Percentiles rank a stretch among this genome's conserved stretches.
Evolutionary conservation across 2,888 invertebrate species (phyloP).

Genomic region (Chesias legatella): DNA sequence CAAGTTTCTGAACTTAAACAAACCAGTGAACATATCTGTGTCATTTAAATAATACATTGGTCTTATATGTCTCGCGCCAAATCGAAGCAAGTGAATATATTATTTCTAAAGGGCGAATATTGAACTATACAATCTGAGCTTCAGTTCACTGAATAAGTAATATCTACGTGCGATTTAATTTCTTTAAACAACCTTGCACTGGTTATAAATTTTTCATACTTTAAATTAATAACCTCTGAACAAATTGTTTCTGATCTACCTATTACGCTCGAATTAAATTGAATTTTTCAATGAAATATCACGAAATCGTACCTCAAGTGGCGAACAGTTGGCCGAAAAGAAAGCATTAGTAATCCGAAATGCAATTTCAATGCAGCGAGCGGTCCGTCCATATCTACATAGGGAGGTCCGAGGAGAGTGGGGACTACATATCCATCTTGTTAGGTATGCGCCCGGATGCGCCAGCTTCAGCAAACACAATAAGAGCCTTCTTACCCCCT

Average conservation of each 20-base stretch:
- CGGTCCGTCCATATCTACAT: constrained; percentile 54
- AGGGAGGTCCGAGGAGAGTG: constrained; percentile 65
- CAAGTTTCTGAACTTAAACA: constrained; percentile 19
- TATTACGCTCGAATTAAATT: constrained; percentile 3
- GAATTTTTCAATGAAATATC: constrained; percentile 10
- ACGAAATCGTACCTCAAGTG: constrained; percentile 24
- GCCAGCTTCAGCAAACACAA: constrained; percentile 79
- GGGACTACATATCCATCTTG: constrained; percentile 77
- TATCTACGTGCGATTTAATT: no score
- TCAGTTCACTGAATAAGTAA: constrained; percentile 6
- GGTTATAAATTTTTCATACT: no score
- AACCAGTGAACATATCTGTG: constrained; percentile 14
- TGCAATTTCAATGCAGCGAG: constrained; percentile 77
- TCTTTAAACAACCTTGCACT: no score
- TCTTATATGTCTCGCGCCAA: constrained; percentile 26
- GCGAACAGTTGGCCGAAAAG: constrained; percentile 46
- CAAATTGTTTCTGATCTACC: constrained; percentile 2
- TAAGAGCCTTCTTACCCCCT: constrained; percentile 68
- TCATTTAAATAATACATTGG: constrained; percentile 27
- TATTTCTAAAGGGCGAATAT: constrained; percentile 23
- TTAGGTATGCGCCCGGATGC: constrained; percentile 80
- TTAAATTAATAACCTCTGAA: background rate
- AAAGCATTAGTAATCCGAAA: constrained; percentile 75
- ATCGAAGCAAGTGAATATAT: constrained; percentile 32
- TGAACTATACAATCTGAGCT: constrained; percentile 14